Evolutionary conservation across 2,797 vertebrate genomes (phyloP).

Genomic region (Muscicapa striata): DNA sequence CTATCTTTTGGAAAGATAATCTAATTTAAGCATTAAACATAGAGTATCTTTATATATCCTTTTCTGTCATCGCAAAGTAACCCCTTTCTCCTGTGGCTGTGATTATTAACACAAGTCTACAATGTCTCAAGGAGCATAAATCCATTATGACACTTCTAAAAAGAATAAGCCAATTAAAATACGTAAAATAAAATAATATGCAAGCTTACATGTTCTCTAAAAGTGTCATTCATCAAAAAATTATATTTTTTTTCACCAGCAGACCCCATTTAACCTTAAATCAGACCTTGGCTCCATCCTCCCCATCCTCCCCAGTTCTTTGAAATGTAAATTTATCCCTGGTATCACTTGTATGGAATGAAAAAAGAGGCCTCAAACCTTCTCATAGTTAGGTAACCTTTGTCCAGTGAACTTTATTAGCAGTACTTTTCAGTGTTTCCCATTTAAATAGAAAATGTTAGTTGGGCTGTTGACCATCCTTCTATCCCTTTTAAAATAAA

Average conservation of each 20-base stretch:
- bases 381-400: background rate
- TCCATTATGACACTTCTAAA: background rate
- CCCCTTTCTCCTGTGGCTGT: background rate
- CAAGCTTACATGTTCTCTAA: background rate
- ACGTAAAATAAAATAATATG: background rate
- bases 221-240: background rate
- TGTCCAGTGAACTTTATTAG: background rate
- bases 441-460: background rate
- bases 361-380: background rate
- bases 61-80: background rate
- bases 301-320: background rate
- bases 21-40: background rate
- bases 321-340: background rate
- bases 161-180: background rate
- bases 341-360: background rate
- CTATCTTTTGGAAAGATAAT: background rate
- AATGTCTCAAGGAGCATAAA: background rate
- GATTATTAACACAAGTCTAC: background rate
- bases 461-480: accelerated
- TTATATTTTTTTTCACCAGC: background rate
- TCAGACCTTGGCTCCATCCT: background rate
- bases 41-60: background rate
- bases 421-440: background rate
- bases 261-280: background rate
- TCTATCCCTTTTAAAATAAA: background rate